These are phyloP conservation scores for Enoplolaimus lenunculus DNA, from an alignment of 2,888 invertebrate species.

Conservation along the genomic window DNA sequence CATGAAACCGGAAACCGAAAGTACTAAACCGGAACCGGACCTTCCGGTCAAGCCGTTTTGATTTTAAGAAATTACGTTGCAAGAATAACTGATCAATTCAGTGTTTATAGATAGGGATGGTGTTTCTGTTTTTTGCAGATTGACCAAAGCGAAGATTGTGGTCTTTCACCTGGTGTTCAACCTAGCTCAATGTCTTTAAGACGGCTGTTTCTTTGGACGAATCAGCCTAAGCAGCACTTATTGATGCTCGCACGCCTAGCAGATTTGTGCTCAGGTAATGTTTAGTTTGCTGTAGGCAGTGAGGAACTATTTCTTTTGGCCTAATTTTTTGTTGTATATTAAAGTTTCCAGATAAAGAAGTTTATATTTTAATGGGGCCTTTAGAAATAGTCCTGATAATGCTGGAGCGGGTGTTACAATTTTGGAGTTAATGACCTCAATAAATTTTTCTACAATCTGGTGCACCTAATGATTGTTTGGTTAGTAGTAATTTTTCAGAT, in stretches of 20 bases:
- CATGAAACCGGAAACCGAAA: too few relatives aligned
- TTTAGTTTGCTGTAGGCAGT: neutral
- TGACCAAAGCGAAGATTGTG: conserved; percentile 39
- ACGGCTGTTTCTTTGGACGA: conserved; percentile 64
- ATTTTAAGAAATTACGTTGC: too few relatives aligned
- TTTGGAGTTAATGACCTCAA: too few relatives aligned
- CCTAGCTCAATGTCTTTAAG: conserved; percentile 50
- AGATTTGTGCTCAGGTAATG: neutral
- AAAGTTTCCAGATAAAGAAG: conserved; percentile 39
- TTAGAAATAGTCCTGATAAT: too few relatives aligned
- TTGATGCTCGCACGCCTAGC: conserved; percentile 59
- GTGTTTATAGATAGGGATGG: neutral
- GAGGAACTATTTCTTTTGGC: neutral
- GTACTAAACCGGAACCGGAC: too few relatives aligned
- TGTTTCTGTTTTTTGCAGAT: conserved; percentile 27
- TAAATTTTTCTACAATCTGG: too few relatives aligned
- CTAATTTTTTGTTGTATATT: neutral
- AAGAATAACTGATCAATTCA: too few relatives aligned
- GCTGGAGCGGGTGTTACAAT: too few relatives aligned
- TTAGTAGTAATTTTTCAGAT: too few relatives aligned
- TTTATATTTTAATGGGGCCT: conserved; percentile 55
- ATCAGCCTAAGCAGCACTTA: conserved; percentile 62
- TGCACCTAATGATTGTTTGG: too few relatives aligned
- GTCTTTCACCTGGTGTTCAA: conserved; percentile 25
- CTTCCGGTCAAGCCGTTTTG: too few relatives aligned